Evolutionary conservation across 2,797 vertebrate genomes (phyloP).

Genomic region (Pachyuromys duprasi): DNA sequence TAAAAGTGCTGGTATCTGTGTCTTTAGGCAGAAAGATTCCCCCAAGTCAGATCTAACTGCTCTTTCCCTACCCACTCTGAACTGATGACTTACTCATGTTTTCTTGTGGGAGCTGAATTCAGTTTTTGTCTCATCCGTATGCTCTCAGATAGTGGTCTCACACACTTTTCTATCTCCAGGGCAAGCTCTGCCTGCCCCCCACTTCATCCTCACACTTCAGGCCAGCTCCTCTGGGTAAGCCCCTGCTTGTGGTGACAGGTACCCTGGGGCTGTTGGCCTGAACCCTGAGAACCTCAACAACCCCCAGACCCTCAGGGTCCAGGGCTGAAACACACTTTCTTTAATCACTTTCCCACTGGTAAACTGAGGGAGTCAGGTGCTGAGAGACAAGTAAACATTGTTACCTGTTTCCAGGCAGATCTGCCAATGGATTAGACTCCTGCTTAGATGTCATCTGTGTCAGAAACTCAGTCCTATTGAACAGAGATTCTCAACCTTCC

Average conservation of each 20-base stretch:
- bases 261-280: neutral
- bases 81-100: neutral
- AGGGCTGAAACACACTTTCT: neutral
- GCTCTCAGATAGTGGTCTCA: neutral
- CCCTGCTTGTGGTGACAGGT: neutral
- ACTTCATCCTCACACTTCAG: neutral
- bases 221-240: neutral
- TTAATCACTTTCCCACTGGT: conserved; percentile 7
- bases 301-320: neutral
- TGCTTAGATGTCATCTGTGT: neutral
- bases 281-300: neutral
- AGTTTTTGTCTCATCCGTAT: neutral
- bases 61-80: neutral
- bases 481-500: too few species aligned
- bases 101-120: neutral
- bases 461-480: too few species aligned
- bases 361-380: neutral
- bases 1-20: neutral
- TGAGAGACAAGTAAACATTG: conserved; percentile 51
- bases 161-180: neutral
- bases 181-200: neutral
- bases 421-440: conserved; percentile 8
- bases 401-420: neutral
- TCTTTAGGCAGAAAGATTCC: neutral
- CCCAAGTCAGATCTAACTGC: neutral